These are phyloP conservation scores for cattle (Bos taurus) DNA, from an alignment of 2,113 vertebrate species.

Conservation along the genomic window ARS-UCD2.0 NC_037333.1:76699501-76700000, in stretches of 20 bases:
- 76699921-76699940: background rate
- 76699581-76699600: background rate
- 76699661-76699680: background rate
- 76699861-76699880: slow-evolving; percentile 14
- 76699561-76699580: background rate
- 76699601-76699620: background rate
- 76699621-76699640: background rate
- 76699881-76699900: slow-evolving; percentile 12
- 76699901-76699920: slow-evolving; percentile 38
- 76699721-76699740: background rate
- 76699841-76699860: background rate
- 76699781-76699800: slow-evolving; percentile 35
- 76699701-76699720: background rate
- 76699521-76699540: background rate
- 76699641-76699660: background rate
- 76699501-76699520: slow-evolving; percentile 36
- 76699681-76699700: background rate
- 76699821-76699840: slow-evolving; percentile 14
- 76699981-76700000: background rate
- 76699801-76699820: slow-evolving; percentile 10
- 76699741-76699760: background rate
- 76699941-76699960: background rate
- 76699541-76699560: background rate
- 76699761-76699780: background rate
- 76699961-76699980: background rate